Conservation (phyloP, 2,888 invertebrate genomes). For the Keiferia lycopersicella region DNA sequence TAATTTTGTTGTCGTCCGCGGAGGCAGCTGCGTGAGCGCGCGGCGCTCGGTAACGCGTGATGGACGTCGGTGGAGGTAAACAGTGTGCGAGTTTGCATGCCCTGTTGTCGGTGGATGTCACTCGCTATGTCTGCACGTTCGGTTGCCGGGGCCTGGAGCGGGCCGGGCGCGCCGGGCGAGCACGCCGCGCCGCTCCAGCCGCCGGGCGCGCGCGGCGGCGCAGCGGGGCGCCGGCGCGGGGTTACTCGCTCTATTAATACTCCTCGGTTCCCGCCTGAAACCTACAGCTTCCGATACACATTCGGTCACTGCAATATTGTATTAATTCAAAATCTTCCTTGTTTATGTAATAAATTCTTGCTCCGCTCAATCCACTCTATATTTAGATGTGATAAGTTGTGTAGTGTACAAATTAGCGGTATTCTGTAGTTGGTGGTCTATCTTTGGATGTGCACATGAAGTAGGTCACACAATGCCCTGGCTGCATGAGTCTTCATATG, state of each 20-base stretch:
- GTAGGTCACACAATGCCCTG: conserved; percentile 17
- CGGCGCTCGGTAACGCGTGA: conserved; percentile 62
- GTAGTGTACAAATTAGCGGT: conserved; percentile 11
- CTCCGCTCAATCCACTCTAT: conserved; percentile 14
- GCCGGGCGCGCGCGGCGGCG: conserved; percentile 42
- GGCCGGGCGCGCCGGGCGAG: not conserved
- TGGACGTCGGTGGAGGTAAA: conserved; percentile 78
- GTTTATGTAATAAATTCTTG: conserved; percentile 25
- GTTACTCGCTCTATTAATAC: conserved; percentile 64
- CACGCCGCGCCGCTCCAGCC: conserved; percentile 39
- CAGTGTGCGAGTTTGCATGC: conserved; percentile 68
- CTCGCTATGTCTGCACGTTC: conserved; percentile 63
- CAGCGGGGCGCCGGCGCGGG: conserved; percentile 13
- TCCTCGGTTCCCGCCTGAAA: conserved; percentile 46
- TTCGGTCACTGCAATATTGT: conserved; percentile 32
- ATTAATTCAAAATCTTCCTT: conserved; percentile 30
- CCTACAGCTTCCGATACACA: conserved; percentile 35
- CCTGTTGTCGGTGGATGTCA: conserved; percentile 53
- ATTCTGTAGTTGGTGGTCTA: conserved; percentile 17
- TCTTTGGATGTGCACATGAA: conserved; percentile 18
- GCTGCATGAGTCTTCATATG: conserved; percentile 11
- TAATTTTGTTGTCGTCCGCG: conserved; percentile 57
- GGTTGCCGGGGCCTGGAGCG: conserved; percentile 4
- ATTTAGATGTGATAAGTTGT: conserved; percentile 21
- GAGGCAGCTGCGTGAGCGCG: conserved; percentile 63